phyloP scores from a whole-genome alignment of 1,140 invertebrate species.

The Bombus cullumanus region DNA sequence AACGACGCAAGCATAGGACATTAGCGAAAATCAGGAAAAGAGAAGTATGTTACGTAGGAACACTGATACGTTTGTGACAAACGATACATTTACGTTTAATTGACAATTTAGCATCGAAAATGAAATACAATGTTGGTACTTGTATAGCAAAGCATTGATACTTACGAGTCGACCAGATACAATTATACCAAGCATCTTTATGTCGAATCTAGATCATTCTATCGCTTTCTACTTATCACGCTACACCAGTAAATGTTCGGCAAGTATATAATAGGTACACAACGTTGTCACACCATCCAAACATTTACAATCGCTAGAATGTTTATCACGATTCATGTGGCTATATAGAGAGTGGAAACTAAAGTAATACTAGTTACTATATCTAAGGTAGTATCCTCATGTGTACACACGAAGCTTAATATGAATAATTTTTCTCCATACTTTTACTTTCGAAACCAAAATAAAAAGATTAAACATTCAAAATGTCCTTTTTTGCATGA shows the following conservation, averaged over 20 bases:
- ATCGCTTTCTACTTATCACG: slow-evolving; percentile 28
- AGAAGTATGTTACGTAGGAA: not conserved
- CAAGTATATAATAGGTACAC: not conserved
- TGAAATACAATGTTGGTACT: not conserved
- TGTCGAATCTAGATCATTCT: slow-evolving; percentile 51
- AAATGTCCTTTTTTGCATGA: not conserved
- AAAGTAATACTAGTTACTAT: not conserved
- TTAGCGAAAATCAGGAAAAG: not conserved
- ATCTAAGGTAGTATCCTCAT: slow-evolving; percentile 6
- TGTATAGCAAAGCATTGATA: slow-evolving; percentile 12
- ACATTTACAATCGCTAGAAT: slow-evolving; percentile 17
- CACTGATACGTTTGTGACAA: not conserved
- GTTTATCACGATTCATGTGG: slow-evolving; percentile 5
- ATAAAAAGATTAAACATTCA: not conserved
- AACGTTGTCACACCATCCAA: not conserved
- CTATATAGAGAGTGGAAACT: not conserved
- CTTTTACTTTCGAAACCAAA: not conserved
- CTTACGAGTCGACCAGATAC: slow-evolving; percentile 88
- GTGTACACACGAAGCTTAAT: not conserved
- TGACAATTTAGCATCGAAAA: slow-evolving; percentile 5
- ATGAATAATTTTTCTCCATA: not conserved
- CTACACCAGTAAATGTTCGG: not conserved
- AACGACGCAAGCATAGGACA: not conserved
- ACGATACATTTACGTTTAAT: not conserved
- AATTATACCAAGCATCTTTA: slow-evolving; percentile 86